A percentile compares a stretch with the other conserved stretches of the same genome.
Evolutionary conservation across 2,113 vertebrate genomes (phyloP).

Genomic region (Neoarius graeffei): DNA sequence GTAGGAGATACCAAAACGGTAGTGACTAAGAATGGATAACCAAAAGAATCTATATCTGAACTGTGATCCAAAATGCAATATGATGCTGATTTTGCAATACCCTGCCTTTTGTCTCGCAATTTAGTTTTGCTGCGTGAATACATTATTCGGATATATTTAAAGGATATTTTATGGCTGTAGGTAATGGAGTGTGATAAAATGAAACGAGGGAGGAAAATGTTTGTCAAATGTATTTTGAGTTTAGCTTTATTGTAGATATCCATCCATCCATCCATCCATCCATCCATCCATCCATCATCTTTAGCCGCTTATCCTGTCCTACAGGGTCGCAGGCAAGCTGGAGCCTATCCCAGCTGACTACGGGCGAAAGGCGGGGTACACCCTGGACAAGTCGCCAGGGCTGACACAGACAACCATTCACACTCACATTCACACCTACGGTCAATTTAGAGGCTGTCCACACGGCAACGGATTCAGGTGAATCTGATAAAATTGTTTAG

Average conservation of each 20-base stretch:
- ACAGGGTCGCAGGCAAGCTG: no score
- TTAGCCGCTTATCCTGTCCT: no score
- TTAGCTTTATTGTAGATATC: background rate
- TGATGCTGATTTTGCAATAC: constrained; percentile 73
- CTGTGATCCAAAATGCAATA: constrained; percentile 77
- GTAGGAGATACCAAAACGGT: constrained; percentile 24
- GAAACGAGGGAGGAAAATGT: background rate
- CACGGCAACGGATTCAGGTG: no score
- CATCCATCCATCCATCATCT: no score
- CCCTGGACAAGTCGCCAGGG: no score
- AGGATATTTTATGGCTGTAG: constrained; percentile 5
- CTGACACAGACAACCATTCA: no score
- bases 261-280: no score
- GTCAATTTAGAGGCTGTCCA: no score
- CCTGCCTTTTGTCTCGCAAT: constrained; percentile 61
- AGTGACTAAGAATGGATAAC: constrained; percentile 9
- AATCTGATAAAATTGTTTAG: no score
- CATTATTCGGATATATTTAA: constrained; percentile 16
- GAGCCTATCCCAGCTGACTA: no score
- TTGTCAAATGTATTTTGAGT: background rate
- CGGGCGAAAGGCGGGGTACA: no score
- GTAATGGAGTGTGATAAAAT: background rate
- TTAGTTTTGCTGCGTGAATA: constrained; percentile 19
- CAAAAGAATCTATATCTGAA: constrained; percentile 34
- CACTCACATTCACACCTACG: no score